A percentile compares a stretch with the other conserved stretches of the same genome.
These are phyloP conservation scores for Myotis yumanensis DNA, from an alignment of 2,113 vertebrate species.

Conservation along the genomic window DNA sequence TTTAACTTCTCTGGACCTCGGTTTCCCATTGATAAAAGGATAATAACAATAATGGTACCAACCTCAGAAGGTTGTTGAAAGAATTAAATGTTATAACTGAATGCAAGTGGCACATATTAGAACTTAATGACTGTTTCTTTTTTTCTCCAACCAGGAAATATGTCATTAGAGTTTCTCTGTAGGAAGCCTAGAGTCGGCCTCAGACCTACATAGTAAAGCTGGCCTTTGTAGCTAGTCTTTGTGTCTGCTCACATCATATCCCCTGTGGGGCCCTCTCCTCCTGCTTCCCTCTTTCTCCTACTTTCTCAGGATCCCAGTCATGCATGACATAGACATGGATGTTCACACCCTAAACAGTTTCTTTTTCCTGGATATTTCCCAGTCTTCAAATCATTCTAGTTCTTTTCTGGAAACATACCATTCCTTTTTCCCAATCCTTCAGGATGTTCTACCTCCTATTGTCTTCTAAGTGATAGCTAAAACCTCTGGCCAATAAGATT, in stretches of 20 bases:
- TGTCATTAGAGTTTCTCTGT: not conserved
- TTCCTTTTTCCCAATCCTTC: not conserved
- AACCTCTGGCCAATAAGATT: not conserved
- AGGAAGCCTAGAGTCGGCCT: not conserved
- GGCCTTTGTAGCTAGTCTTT: not conserved
- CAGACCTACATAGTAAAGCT: not conserved
- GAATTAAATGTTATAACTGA: not conserved
- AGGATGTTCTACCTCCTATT: not conserved
- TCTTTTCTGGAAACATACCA: not conserved
- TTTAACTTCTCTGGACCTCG: not conserved
- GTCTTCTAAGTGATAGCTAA: not conserved
- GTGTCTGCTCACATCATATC: not conserved
- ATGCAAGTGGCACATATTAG: not conserved
- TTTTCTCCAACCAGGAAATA: not conserved
- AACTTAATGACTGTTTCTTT: not conserved
- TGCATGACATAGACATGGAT: not conserved
- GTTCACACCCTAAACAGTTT: not conserved
- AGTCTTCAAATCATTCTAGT: not conserved
- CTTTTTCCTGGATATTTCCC: not conserved
- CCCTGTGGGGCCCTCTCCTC: not conserved
- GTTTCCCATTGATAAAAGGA: not conserved
- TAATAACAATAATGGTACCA: not conserved
- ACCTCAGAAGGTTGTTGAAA: no score
- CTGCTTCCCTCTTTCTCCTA: not conserved
- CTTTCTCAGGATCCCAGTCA: not conserved